A percentile compares a stretch with the other conserved stretches of the same genome.
Conservation (phyloP, 2,797 vertebrate genomes). For the Bovichtus variegatus region DNA sequence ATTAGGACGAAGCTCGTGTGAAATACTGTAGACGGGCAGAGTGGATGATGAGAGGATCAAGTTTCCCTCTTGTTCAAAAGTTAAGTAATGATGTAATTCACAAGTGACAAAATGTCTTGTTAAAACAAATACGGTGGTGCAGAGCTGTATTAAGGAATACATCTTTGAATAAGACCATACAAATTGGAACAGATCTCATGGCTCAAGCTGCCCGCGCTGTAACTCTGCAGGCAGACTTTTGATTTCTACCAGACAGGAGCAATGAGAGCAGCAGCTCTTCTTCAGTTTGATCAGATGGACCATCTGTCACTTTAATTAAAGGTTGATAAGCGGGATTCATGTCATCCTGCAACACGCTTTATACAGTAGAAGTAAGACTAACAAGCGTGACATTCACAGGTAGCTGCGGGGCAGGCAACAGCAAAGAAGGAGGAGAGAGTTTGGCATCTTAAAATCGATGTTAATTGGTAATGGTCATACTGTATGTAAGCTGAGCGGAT, state of each 20-base stretch:
- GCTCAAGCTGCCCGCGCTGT: not conserved
- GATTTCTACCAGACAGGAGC: slow-evolving; percentile 11
- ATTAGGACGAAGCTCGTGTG: not conserved
- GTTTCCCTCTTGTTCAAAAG: not conserved
- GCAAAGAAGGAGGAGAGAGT: slow-evolving; percentile 35
- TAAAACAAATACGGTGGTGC: not conserved
- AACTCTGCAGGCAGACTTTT: slow-evolving; percentile 5
- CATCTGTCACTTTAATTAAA: slow-evolving; percentile 19
- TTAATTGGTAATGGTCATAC: slow-evolving; percentile 43
- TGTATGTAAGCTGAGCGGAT: slow-evolving; percentile 14
- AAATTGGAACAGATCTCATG: not conserved
- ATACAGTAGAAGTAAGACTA: slow-evolving; percentile 40
- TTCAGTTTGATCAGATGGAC: slow-evolving; percentile 17
- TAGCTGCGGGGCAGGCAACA: slow-evolving; percentile 24
- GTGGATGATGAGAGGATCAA: not conserved
- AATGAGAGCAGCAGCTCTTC: slow-evolving; percentile 16
- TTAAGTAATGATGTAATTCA: not conserved
- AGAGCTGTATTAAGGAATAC: not conserved
- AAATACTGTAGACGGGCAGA: not conserved
- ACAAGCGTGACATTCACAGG: slow-evolving; percentile 56
- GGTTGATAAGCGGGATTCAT: slow-evolving; percentile 6
- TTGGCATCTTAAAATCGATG: slow-evolving; percentile 45
- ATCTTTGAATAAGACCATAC: slow-evolving; percentile 1
- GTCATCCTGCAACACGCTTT: slow-evolving; percentile 6
- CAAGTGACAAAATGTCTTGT: not conserved